Conservation (phyloP, 2,888 invertebrate species). For the Pantelozetes paolii region DNA sequence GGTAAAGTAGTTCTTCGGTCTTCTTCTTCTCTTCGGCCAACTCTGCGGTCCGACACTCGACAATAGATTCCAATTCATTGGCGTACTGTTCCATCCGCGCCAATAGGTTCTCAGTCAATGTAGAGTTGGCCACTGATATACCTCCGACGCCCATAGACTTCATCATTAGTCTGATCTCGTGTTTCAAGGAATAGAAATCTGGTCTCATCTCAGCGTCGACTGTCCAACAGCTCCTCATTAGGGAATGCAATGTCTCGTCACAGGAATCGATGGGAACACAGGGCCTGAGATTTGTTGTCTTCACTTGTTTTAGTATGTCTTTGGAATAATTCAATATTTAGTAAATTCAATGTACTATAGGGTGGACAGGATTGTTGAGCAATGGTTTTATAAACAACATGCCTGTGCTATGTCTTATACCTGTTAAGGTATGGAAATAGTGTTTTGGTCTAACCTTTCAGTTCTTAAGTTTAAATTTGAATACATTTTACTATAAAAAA, state of each 20-base stretch:
- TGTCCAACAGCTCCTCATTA: conserved; percentile 57
- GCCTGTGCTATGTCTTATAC: too few relatives aligned
- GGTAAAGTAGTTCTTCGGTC: conserved; percentile 83
- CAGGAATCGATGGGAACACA: conserved; percentile 65
- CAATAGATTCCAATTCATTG: conserved; percentile 87
- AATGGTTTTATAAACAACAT: too few relatives aligned
- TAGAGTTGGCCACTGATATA: conserved; percentile 54
- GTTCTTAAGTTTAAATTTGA: too few relatives aligned
- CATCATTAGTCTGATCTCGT: conserved; percentile 38
- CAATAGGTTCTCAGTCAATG: conserved; percentile 96
- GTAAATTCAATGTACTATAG: too few relatives aligned
- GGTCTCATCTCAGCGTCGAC: conserved; percentile 41
- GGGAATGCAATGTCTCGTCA: conserved; percentile 62
- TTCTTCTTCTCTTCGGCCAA: conserved; percentile 87
- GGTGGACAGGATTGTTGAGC: too few relatives aligned
- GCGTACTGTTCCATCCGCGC: conserved; percentile 96
- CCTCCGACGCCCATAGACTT: conserved; percentile 31
- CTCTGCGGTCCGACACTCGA: conserved; percentile 81
- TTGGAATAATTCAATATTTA: too few relatives aligned
- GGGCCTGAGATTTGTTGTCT: conserved; percentile 67
- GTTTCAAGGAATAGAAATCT: conserved; percentile 40
- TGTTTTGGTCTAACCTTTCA: too few relatives aligned
- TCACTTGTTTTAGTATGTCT: conserved; percentile 66
- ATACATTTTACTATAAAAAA: too few relatives aligned
- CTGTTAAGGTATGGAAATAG: too few relatives aligned